Base-by-base conservation (phyloP, 2,888 invertebrate genomes). In the Orchesellides sinensis region DNA sequence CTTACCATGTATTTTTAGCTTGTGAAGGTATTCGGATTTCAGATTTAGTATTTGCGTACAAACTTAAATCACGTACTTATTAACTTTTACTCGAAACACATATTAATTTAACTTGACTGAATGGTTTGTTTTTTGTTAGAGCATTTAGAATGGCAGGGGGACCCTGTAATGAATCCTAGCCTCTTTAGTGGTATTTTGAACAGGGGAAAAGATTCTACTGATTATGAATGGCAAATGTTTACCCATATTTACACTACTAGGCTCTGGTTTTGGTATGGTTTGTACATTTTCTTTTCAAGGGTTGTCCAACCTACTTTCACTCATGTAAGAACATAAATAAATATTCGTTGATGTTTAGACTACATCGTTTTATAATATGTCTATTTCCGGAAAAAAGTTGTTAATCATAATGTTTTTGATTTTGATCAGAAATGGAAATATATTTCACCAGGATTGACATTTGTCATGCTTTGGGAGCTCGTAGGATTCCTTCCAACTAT, bases 171-270 rank as follows among this genome's bases (percentile, higher is more conserved):
- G 89, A 52, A 91, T 91, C 87, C 89, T 89, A 73, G 93, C 93
- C 89, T 92, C 93, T 87, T 89, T 89, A 85, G 90, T 91, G 69
- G 93, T 10, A 90, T 92, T 87, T 86, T 93, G 63, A 89, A 90
- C 29, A 91, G 92, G 87, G 91, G 91, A 84, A 92, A 92, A 90
- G 95, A 95, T 90, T 90, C 91, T 25, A 92, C 94, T 21, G 95
- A 95, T 90, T 91, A 92, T 89, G 95, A 95, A 91, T 95, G 95
- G 95, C 92, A 90, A 88, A 91, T 92, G 77, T 94, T 87, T 72
- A 63, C 77, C 1, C 25, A 35, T 8, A 1, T 77, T 5, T 68
- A 84, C 40, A 32, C 61, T 23, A 35, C 75, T 10, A 78, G 66
- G 25, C 25, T 87, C 0, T 72, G 83, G n/a, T 61, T 78, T 66